A percentile compares a stretch with the other conserved stretches of the same genome.
phyloP scores from a whole-genome alignment of 92 coral and sea anemone genomes.

The Bergia puertoricense region DNA sequence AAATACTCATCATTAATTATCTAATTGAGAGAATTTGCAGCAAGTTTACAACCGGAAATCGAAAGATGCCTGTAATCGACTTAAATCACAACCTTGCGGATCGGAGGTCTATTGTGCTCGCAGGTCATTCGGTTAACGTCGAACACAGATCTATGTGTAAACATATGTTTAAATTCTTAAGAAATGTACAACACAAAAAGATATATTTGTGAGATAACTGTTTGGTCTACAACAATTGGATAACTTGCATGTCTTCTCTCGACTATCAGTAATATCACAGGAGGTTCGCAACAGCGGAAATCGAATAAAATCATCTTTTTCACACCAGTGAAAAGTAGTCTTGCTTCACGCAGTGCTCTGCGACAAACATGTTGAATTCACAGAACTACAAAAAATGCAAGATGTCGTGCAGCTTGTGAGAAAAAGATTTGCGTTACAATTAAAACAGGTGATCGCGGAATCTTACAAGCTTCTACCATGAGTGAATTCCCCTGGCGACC shows the following conservation, averaged over 20 bases:
- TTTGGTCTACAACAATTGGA: not conserved
- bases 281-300: slow-evolving; percentile 14
- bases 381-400: not conserved
- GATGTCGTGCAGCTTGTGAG: not conserved
- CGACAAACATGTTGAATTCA: slow-evolving; percentile 10
- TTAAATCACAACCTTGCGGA: not conserved
- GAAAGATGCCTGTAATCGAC: slow-evolving; percentile 8
- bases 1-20: not conserved
- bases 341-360: slow-evolving; percentile 20
- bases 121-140: slow-evolving; percentile 26
- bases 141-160: slow-evolving; percentile 26
- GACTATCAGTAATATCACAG: not conserved
- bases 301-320: slow-evolving; percentile 4
- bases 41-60: slow-evolving; percentile 39
- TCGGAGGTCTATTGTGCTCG: not conserved
- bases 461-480: slow-evolving; percentile 12
- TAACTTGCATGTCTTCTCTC: not conserved
- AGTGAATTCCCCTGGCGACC: slow-evolving; percentile 39
- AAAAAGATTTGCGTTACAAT: not conserved
- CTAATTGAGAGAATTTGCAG: slow-evolving; percentile 30
- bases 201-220: not conserved
- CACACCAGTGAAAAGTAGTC: not conserved
- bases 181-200: slow-evolving; percentile 12
- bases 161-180: slow-evolving; percentile 16
- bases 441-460: not conserved